Evolutionary conservation across 2,888 invertebrate species (phyloP).

Genomic region (Melanotus villosus): DNA sequence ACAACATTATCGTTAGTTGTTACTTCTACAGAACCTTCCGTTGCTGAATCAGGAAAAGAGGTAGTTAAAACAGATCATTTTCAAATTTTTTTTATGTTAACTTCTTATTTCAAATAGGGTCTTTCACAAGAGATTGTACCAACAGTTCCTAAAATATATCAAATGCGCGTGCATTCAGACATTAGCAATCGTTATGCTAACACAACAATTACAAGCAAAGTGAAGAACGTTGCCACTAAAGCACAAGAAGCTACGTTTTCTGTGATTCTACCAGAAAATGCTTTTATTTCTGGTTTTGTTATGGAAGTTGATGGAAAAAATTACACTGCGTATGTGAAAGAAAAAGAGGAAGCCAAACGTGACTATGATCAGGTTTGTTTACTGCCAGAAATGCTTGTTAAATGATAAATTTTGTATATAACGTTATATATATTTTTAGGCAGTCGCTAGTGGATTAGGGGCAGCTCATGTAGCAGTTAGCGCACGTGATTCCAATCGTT

Average conservation of each 20-base stretch:
- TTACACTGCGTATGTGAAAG: slow-evolving; percentile 77
- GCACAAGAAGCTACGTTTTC: slow-evolving; percentile 77
- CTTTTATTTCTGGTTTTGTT: slow-evolving; percentile 78
- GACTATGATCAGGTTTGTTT: slow-evolving; percentile 63
- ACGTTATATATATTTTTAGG: slow-evolving; percentile 59
- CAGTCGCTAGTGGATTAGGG: slow-evolving; percentile 73
- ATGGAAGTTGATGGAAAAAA: slow-evolving; percentile 77
- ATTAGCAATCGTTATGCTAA: slow-evolving; percentile 77
- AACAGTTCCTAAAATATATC: slow-evolving; percentile 69
- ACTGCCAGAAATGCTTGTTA: not conserved
- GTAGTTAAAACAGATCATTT: not conserved
- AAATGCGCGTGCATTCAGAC: slow-evolving; percentile 75
- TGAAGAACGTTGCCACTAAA: slow-evolving; percentile 73
- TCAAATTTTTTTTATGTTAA: not conserved
- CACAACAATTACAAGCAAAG: slow-evolving; percentile 75
- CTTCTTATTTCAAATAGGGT: not conserved
- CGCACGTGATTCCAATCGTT: slow-evolving; percentile 80
- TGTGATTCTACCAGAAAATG: slow-evolving; percentile 78
- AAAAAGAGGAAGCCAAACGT: slow-evolving; percentile 75
- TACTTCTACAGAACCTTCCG: too few relatives aligned
- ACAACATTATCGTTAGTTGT: too few relatives aligned
- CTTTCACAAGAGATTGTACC: not conserved
- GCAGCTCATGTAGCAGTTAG: slow-evolving; percentile 77
- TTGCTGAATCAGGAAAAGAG: slow-evolving; percentile 19
- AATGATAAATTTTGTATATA: too few relatives aligned